Base-by-base conservation (phyloP, 2,888 invertebrate genomes). In the Sphecodes monilicornis region DNA sequence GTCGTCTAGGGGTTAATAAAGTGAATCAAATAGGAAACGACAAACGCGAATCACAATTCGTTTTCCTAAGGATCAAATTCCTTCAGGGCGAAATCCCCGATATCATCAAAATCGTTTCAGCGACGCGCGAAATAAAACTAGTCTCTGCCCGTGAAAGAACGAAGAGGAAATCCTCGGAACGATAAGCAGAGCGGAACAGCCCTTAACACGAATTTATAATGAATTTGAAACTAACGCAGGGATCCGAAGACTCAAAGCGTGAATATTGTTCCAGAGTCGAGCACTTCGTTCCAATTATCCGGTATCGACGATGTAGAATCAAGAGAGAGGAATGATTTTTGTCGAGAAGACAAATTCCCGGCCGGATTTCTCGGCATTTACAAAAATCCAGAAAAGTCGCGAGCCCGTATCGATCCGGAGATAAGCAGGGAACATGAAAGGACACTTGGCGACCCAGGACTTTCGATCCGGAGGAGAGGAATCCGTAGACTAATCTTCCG, bases 401-500 rank as follows among this genome's bases (percentile, higher is more conserved):
- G 70, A 43, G 29, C 64, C 22, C 36, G 29, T 29, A 57, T 68
- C 54, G 32, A 54, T 3, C 29, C 43, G 41, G 57, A 41, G 80
- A 74, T 82, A 73, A 69, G 41, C n/a, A 13, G 69, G 50, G 54
- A 39, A 60, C 73, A 60, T 50, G 80, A 80, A 82, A 80, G 73
- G 50, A 39, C 81, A 50, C 68, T 81, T 26, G 66, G n/a, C 26
- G 66, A 29, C 10, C 70, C 6, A 16, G 36, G 43, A 41, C 64
- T 70, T 10, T 70, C 70, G 68, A 72, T 72, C 46, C n/a, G 5
- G 5, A 26, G 29, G 26, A 3, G 8, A 4, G 43, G 60, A 76
- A 64, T 57, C 70, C 50, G 29, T 6, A 69, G 78, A 79, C 76
- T 87, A 87, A 88, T 87, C 79, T 69, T 39, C 43, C 39, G 46